Evolutionary conservation across 2,797 vertebrate species (phyloP).

Genomic region (Mormyrops boulengeri): DNA sequence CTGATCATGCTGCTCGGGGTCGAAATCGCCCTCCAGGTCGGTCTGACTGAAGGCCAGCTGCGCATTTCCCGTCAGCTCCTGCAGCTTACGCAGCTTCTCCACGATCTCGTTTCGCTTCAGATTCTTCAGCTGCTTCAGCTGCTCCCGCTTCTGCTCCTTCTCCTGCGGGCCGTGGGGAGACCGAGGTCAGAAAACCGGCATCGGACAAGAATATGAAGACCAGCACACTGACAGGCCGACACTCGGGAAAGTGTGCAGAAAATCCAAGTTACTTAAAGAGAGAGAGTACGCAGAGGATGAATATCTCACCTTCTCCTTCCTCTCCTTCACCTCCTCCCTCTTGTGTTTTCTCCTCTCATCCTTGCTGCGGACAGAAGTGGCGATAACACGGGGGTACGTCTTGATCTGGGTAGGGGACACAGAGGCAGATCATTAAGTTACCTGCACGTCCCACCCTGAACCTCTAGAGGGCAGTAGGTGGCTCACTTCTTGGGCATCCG

Average conservation of each 20-base stretch:
- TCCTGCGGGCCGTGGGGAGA: constrained; percentile 53
- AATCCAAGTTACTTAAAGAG: not conserved
- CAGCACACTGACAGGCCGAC: no score
- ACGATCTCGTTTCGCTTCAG: constrained; percentile 78
- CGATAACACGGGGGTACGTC: constrained; percentile 75
- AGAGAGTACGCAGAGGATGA: not conserved
- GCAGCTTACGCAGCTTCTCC: constrained; percentile 70
- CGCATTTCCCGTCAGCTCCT: constrained; percentile 71
- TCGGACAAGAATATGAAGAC: not conserved
- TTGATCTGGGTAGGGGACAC: constrained; percentile 53
- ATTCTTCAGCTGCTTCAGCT: constrained; percentile 87
- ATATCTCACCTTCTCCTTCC: constrained; percentile 68
- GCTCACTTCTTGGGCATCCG: constrained; percentile 55
- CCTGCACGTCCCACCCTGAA: not conserved
- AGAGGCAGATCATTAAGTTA: not conserved
- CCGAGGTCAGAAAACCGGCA: not conserved
- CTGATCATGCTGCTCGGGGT: constrained; percentile 70
- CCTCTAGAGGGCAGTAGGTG: not conserved
- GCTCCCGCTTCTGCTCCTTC: constrained; percentile 74
- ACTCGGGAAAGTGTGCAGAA: not conserved
- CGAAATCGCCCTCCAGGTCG: constrained; percentile 75
- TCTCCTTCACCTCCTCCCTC: constrained; percentile 69
- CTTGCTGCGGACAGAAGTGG: constrained; percentile 76
- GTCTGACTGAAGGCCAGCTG: constrained; percentile 59
- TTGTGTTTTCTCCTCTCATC: constrained; percentile 76